Conservation (phyloP, 2,888 invertebrate genomes). For the Meghimatium bilineatum region DNA sequence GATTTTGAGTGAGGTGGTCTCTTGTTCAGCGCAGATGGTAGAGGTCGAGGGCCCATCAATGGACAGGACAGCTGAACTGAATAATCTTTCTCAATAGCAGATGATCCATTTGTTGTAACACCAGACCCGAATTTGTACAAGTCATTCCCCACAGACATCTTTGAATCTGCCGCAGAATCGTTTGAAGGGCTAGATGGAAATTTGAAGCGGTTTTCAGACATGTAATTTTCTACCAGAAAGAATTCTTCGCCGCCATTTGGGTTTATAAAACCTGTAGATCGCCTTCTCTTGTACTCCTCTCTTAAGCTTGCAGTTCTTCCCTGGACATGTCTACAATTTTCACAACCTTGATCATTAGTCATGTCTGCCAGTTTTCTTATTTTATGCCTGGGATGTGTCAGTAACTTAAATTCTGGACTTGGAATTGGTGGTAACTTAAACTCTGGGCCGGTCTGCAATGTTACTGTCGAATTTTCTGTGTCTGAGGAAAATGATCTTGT, state of each 20-base stretch:
- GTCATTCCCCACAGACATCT: neutral
- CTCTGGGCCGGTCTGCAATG: conserved; percentile 22
- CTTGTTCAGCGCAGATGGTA: neutral
- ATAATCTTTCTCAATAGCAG: neutral
- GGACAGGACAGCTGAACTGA: neutral
- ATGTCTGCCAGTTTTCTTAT: neutral
- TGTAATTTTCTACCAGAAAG: conserved; percentile 38
- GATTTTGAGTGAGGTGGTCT: neutral
- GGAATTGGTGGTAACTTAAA: conserved; percentile 18
- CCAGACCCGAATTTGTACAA: neutral
- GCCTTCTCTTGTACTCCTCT: neutral
- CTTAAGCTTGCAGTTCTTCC: neutral
- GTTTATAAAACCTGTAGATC: conserved; percentile 10
- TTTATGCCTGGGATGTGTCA: conserved; percentile 28
- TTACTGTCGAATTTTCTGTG: neutral
- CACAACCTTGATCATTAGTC: neutral
- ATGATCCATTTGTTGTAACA: neutral
- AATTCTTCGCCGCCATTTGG: conserved; percentile 25
- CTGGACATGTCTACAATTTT: neutral
- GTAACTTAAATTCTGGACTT: conserved; percentile 27
- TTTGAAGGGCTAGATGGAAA: conserved; percentile 17
- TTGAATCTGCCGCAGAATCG: neutral
- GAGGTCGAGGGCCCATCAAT: neutral
- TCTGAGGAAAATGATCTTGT: neutral
- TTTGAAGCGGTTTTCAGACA: conserved; percentile 42